Base-by-base conservation (phyloP, 2,888 invertebrate species). In the Athetis lepigone region DNA sequence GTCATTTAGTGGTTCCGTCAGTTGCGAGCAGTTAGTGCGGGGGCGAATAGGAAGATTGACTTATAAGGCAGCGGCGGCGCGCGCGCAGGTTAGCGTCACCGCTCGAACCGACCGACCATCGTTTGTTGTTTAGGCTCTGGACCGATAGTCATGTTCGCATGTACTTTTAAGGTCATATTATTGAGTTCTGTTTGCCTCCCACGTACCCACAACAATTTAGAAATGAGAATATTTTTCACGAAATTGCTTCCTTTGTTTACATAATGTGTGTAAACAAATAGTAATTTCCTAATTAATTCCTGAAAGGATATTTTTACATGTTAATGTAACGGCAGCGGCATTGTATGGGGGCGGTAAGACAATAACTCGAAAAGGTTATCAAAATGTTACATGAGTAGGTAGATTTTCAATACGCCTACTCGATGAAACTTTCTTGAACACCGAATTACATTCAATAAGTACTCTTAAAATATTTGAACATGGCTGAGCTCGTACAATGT, bases 41-140 rank as follows among this genome's bases (percentile, higher is more conserved):
- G 94, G 94, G 95, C 94, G 94, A 92, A 83, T 92, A 92, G 93
- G 93, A 92, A 92, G 91, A 89, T 87, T 80, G 84, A 85, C 94
- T 85, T 93, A 92, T 92, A 94, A 84, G 94, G 94, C 77, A 81
- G 78, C 80, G 81, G 80, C 82, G 85, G 80, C 82, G 86, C 82
- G 81, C 81, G 83, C 84, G 83, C 85, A 78, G 70, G 81, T 83
- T 85, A 85, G 82, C 94, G 93, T 95, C 94, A 94, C 90, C 94
- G 88, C 88, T 84, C 83, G 88, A 87, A n/a, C 88, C 88, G 88
- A 87, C 87, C 85, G 83, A 83, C 82, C 84, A 85, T 85, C 80
- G 81, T 72, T 80, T 84, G 85, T 84, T 88, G 87, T 85, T 88
- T 88, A 83, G 87, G 80, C 85, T 89, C 88, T 85, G 85, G 85